Percentiles rank a stretch among this genome's conserved stretches.
These are phyloP conservation scores for Corydoras maculifer DNA, from an alignment of 2,113 vertebrate genomes.

Conservation along the genomic window DNA sequence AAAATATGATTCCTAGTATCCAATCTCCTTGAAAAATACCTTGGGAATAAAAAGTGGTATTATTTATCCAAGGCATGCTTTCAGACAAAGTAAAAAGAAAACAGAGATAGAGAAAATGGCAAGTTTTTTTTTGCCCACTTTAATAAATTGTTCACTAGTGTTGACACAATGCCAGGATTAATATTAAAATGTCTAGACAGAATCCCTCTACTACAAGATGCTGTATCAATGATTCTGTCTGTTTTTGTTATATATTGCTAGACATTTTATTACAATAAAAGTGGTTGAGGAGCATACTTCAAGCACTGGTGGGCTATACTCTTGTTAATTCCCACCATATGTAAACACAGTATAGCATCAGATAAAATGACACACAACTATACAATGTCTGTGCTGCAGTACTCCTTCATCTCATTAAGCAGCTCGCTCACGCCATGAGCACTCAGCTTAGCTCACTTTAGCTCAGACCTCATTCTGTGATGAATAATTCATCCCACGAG, in stretches of 20 bases:
- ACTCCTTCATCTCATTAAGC: neutral
- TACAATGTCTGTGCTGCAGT: neutral
- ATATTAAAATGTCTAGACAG: neutral
- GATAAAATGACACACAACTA: neutral
- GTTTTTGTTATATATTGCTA: too few relatives aligned
- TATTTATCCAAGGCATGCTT: too few relatives aligned
- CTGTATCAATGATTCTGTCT: neutral
- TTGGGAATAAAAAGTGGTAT: too few relatives aligned
- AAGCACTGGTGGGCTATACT: neutral
- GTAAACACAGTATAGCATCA: neutral
- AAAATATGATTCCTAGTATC: too few relatives aligned
- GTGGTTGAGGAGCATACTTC: slow-evolving; percentile 10
- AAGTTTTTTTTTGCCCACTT: too few relatives aligned
- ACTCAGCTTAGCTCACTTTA: slow-evolving; percentile 4
- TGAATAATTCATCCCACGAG: slow-evolving; percentile 34
- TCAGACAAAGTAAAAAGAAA: too few relatives aligned
- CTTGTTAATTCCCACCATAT: neutral
- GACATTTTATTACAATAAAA: slow-evolving; percentile 10
- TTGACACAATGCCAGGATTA: too few relatives aligned
- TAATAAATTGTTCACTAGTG: too few relatives aligned
- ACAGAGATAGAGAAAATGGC: too few relatives aligned
- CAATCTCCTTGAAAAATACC: too few relatives aligned
- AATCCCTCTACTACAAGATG: neutral
- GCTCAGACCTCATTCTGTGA: slow-evolving; percentile 1
- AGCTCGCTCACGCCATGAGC: neutral